Evolutionary conservation across 2,113 vertebrate species (phyloP).

Genomic region (Cyprinus carpio): DNA sequence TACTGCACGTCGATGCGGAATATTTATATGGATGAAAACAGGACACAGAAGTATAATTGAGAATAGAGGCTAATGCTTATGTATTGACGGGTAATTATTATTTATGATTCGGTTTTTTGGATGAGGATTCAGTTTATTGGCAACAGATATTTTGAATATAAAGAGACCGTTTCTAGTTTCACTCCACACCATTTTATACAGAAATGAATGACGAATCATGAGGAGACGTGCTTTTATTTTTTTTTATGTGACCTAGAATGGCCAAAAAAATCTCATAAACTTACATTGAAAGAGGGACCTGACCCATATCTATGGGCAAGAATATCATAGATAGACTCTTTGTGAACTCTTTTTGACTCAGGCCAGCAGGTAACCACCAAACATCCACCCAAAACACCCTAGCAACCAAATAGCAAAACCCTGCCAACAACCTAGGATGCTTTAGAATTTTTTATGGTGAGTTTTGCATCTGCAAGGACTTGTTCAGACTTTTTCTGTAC

Average conservation of each 20-base stretch:
- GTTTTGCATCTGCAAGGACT: not conserved
- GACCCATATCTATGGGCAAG: constrained; percentile 7
- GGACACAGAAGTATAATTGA: no score
- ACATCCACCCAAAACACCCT: not conserved
- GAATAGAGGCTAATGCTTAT: no score
- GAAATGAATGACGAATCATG: not conserved
- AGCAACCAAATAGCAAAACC: not conserved
- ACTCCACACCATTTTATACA: not conserved
- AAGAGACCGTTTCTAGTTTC: not conserved
- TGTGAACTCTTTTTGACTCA: not conserved
- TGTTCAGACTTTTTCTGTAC: not conserved
- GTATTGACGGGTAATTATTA: no score
- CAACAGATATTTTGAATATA: not conserved
- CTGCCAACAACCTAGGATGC: not conserved
- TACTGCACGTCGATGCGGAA: no score
- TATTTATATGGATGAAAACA: no score
- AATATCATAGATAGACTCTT: not conserved
- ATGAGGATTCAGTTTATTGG: not conserved
- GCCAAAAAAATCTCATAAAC: not conserved
- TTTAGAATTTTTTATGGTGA: not conserved
- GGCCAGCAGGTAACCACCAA: not conserved
- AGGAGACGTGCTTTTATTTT: not conserved
- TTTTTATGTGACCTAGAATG: constrained; percentile 20
- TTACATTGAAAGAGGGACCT: not conserved
- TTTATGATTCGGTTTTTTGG: no score